Evolutionary conservation across 2,113 vertebrate genomes (phyloP).

Genomic region (Pachypanchax playfairii): DNA sequence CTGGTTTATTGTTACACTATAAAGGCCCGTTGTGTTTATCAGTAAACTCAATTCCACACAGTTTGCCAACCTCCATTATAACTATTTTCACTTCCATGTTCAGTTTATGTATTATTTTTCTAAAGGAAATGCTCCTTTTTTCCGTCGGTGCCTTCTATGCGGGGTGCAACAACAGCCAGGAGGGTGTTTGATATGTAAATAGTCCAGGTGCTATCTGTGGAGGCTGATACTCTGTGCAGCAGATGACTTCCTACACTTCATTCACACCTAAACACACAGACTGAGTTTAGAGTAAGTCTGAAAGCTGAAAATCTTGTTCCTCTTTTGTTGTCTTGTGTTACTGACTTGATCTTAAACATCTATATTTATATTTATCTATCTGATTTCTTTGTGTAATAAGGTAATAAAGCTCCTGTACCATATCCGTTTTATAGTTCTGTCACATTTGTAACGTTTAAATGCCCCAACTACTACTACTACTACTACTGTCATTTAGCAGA

Average conservation of each 20-base stretch:
- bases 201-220: constrained; percentile 60
- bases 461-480: no score
- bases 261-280: constrained; percentile 36
- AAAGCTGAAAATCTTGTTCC: no score
- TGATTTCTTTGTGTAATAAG: no score
- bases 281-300: constrained; percentile 1
- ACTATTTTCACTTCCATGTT: constrained; percentile 52
- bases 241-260: constrained; percentile 28
- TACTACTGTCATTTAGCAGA: no score
- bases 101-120: constrained; percentile 42
- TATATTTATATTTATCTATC: no score
- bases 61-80: constrained; percentile 50
- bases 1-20: constrained; percentile 59
- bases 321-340: no score
- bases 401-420: no score
- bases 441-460: no score
- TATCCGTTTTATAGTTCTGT: no score
- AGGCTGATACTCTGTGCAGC: constrained; percentile 45
- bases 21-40: constrained; percentile 69
- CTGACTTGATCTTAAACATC: no score
- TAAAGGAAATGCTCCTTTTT: constrained; percentile 32
- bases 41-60: constrained; percentile 61
- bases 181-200: constrained; percentile 70
- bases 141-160: constrained; percentile 35
- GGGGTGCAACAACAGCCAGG: constrained; percentile 28